Conservation (phyloP, 1,140 invertebrate species). For the Calycopis cecrops region DNA sequence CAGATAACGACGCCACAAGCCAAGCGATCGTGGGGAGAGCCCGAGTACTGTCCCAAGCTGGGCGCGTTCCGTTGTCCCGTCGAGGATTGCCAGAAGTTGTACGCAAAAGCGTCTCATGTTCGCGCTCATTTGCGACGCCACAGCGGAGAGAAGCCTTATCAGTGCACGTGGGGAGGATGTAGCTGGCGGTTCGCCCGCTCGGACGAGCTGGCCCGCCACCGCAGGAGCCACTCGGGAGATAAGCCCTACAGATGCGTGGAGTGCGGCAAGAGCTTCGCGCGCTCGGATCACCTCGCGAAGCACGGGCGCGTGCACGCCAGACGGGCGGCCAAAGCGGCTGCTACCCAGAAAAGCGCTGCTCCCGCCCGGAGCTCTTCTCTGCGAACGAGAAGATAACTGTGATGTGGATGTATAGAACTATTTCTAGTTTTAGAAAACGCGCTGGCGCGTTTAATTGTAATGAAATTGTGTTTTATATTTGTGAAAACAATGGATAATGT, state of each 20-base stretch:
- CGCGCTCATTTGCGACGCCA: slow-evolving; percentile 95
- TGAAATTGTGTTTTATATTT: neutral
- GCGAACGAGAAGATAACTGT: slow-evolving; percentile 31
- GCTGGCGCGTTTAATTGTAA: neutral
- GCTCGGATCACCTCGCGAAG: slow-evolving; percentile 93
- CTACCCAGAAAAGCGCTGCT: slow-evolving; percentile 28
- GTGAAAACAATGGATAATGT: too few species aligned
- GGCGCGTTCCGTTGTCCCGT: slow-evolving; percentile 77
- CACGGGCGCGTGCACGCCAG: slow-evolving; percentile 88
- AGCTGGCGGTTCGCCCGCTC: slow-evolving; percentile 95
- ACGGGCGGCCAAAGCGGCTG: slow-evolving; percentile 48
- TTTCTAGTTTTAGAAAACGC: neutral
- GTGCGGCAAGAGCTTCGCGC: slow-evolving; percentile 90
- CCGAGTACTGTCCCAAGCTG: slow-evolving; percentile 51
- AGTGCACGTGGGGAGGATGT: slow-evolving; percentile 93
- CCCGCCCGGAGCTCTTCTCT: slow-evolving; percentile 18
- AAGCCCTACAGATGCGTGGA: slow-evolving; percentile 90
- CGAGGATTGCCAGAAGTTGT: slow-evolving; percentile 81
- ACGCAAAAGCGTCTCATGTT: slow-evolving; percentile 95
- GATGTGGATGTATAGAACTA: slow-evolving; percentile 8
- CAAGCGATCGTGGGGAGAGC: slow-evolving; percentile 53
- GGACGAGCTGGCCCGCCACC: slow-evolving; percentile 91
- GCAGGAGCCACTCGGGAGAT: slow-evolving; percentile 85
- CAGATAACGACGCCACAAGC: neutral
- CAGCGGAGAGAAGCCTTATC: slow-evolving; percentile 96